Conservation (phyloP, 2,888 invertebrate species). For the Pyrrhosoma nymphula region DNA sequence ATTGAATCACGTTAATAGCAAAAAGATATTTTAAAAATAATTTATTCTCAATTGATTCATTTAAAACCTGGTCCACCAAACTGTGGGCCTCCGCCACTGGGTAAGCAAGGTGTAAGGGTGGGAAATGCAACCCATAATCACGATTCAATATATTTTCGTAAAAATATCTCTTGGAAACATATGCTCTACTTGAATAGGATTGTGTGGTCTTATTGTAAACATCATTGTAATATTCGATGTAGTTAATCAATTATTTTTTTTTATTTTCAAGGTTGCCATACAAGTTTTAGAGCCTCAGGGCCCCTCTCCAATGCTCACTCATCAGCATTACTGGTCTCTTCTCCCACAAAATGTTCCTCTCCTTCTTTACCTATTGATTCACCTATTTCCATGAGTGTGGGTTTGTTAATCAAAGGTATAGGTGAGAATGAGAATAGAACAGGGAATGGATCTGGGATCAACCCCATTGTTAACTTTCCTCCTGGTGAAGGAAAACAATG, state of each 20-base stretch:
- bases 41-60: no score
- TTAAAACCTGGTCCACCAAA: no score
- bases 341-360: not conserved
- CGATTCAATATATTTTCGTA: no score
- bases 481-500: not conserved
- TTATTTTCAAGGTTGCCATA: not conserved
- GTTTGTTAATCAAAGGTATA: constrained; percentile 8
- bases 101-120: no score
- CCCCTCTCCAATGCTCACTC: not conserved
- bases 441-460: not conserved
- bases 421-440: constrained; percentile 25
- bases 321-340: not conserved
- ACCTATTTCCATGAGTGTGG: constrained; percentile 2
- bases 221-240: no score
- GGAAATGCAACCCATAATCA: no score
- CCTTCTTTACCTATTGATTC: constrained; percentile 1
- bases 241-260: not conserved
- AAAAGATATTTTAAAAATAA: no score
- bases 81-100: no score
- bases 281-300: not conserved
- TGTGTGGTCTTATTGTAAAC: no score
- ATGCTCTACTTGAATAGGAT: no score
- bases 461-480: not conserved
- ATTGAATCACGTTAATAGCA: no score
- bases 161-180: no score